Percentiles rank a stretch among this genome's conserved stretches.
Evolutionary conservation across 2,797 vertebrate genomes (phyloP).

Genomic region (Poeciliopsis paucimaculata): DNA sequence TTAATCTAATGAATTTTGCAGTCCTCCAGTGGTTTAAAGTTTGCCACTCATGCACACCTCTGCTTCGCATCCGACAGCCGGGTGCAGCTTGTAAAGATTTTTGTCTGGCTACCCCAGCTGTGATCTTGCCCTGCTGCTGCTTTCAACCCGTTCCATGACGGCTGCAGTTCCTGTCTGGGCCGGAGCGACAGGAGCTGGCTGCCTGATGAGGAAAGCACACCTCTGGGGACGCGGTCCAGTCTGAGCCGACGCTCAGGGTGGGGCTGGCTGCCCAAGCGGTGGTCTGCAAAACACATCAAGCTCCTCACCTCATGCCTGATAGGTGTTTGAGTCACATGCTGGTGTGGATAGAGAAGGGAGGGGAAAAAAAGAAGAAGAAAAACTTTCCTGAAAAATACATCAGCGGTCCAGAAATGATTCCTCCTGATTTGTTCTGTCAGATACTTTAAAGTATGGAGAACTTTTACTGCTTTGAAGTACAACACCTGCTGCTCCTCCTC

Average conservation of each 20-base stretch:
- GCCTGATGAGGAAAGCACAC: conserved; percentile 70
- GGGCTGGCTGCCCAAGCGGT: conserved; percentile 3
- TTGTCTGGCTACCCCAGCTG: conserved; percentile 19
- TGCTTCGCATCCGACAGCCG: conserved; percentile 3
- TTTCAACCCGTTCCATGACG: conserved; percentile 58
- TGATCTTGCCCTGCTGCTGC: conserved; percentile 47
- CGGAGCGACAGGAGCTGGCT: conserved; percentile 30
- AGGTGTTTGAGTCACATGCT: conserved; percentile 3
- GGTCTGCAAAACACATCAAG: conserved; percentile 57
- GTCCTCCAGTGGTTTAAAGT: too few relatives aligned
- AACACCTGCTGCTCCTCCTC: conserved; percentile 7
- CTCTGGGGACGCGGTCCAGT: conserved; percentile 58
- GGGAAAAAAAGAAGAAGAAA: not conserved
- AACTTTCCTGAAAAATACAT: not conserved
- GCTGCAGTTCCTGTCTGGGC: conserved; percentile 57
- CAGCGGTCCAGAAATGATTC: not conserved
- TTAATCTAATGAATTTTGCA: too few relatives aligned
- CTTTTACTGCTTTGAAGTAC: not conserved
- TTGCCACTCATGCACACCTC: not conserved
- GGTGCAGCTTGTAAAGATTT: conserved; percentile 9
- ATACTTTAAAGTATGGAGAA: not conserved
- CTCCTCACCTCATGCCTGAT: conserved; percentile 28
- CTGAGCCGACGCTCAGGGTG: conserved; percentile 32
- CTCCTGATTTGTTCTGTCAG: not conserved
- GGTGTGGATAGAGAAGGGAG: not conserved